Base-by-base conservation (phyloP, 2,113 vertebrate species). In the Microtus montanus region DNA sequence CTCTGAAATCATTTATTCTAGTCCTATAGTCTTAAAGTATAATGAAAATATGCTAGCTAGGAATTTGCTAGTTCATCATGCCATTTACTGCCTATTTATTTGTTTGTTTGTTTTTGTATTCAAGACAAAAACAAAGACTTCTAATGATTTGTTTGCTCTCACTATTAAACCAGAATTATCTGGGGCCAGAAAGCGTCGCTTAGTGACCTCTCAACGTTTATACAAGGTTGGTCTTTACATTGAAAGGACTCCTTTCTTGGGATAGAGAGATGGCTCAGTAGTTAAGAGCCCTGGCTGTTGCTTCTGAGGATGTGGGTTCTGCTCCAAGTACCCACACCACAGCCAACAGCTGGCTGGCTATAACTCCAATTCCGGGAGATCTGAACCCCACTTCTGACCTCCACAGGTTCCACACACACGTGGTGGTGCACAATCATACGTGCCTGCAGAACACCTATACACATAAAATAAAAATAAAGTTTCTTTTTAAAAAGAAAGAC, bases 181-280 rank as follows among this genome's bases (percentile, higher is more conserved):
- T 77, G 54, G 26, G 47, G 19, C 38, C 41, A 75, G 64, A 96
- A 96, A 92, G 63, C 10, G 33, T 11, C 61, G 1, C 64, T 92
- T 0, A 19, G 89, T 94, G 93, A 95, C 49, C 66, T 80, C 33
- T 96, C 20, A 24, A 78, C 61, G 77, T n/a, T 96, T 97, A 89
- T 87, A 96, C 87, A 96, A 97, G 91, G 1, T 79, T 75, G 13
- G 5, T 44, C 54, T 22, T 80, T n/a, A 80, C 52, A 24, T 80
- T 52, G 2, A 58, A 80, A 80, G 78, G 33, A 80, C 52, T 58
- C 78, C 49, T 58, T 58, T n/a, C 35, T 0, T 3, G 33, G 52
- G 19, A 8, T 52, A 24, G 33, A 80, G 10, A n/a, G n/a, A 24
- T 58, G 49, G 33, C 49, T 54, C n/a, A 38, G 71, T 20, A 73